Conservation (phyloP, 2,888 invertebrate species). For the Neoscelio sp. region DNA sequence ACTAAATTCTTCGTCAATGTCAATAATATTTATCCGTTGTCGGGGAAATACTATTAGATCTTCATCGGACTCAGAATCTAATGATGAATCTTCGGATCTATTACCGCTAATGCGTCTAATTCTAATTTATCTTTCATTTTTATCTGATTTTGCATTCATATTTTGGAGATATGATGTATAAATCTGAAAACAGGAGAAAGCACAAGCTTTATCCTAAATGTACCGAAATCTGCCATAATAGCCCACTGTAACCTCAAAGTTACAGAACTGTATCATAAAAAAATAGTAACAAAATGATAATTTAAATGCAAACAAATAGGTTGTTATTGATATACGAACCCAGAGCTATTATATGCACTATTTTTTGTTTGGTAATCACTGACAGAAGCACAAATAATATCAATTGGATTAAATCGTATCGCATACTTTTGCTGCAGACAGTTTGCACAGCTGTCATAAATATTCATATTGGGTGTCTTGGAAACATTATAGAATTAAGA, state of each 20-base stretch:
- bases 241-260: conserved; percentile 50
- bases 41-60: conserved; percentile 5
- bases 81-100: conserved; percentile 23
- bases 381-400: conserved; percentile 41
- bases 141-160: conserved; percentile 52
- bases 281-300: conserved; percentile 51
- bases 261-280: conserved; percentile 50
- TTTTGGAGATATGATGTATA: conserved; percentile 49
- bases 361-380: conserved; percentile 40
- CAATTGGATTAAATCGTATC: conserved; percentile 33
- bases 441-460: conserved; percentile 27
- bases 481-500: background rate
- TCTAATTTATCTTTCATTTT: conserved; percentile 47
- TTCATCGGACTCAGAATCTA: conserved; percentile 3
- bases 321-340: conserved; percentile 55
- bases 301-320: conserved; percentile 58
- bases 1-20: background rate
- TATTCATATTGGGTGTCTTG: conserved; percentile 1
- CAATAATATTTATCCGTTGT: conserved; percentile 1
- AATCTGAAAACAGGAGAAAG: conserved; percentile 48
- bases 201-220: conserved; percentile 45
- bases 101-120: conserved; percentile 51
- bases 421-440: conserved; percentile 30
- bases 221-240: conserved; percentile 59
- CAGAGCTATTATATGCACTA: conserved; percentile 47